These are phyloP conservation scores for Forbesichthys agassizii DNA, from an alignment of 2,113 vertebrate species.

Conservation along the genomic window DNA sequence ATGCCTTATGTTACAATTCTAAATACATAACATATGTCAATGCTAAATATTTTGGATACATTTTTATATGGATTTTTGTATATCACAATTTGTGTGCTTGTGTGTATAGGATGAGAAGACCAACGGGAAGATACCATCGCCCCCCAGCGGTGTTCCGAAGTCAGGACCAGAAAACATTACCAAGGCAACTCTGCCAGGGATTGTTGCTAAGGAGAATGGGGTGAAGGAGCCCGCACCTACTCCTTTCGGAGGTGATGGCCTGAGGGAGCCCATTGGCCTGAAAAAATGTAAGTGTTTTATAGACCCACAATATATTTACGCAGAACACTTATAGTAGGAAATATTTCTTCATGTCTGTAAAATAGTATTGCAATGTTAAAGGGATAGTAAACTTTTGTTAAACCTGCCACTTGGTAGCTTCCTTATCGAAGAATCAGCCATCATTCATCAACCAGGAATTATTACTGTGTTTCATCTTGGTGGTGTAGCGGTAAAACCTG, in stretches of 20 bases:
- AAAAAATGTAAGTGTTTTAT: slow-evolving; percentile 84
- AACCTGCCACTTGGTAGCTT: no score
- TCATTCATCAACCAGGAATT: no score
- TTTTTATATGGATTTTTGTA: slow-evolving; percentile 1
- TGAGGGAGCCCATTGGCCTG: slow-evolving; percentile 84
- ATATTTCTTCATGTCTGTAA: background rate
- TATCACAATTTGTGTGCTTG: slow-evolving; percentile 19
- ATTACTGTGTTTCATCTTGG: no score
- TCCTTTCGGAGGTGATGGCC: slow-evolving; percentile 77
- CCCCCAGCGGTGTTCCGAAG: slow-evolving; percentile 70
- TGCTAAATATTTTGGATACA: background rate
- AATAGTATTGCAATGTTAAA: no score
- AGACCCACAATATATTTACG: slow-evolving; percentile 83
- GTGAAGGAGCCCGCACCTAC: slow-evolving; percentile 68
- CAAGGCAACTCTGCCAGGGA: slow-evolving; percentile 71
- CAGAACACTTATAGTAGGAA: slow-evolving; percentile 5
- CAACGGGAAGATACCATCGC: slow-evolving; percentile 72
- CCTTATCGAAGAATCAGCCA: no score
- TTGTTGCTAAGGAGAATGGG: slow-evolving; percentile 80
- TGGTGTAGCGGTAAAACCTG: no score
- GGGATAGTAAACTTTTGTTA: no score
- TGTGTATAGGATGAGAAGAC: slow-evolving; percentile 78
- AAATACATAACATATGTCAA: no score
- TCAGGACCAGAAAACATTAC: slow-evolving; percentile 64
- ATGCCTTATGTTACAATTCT: no score